These are phyloP conservation scores for Achatina immaculata DNA, from an alignment of 1,140 invertebrate genomes.

Conservation along the genomic window DNA sequence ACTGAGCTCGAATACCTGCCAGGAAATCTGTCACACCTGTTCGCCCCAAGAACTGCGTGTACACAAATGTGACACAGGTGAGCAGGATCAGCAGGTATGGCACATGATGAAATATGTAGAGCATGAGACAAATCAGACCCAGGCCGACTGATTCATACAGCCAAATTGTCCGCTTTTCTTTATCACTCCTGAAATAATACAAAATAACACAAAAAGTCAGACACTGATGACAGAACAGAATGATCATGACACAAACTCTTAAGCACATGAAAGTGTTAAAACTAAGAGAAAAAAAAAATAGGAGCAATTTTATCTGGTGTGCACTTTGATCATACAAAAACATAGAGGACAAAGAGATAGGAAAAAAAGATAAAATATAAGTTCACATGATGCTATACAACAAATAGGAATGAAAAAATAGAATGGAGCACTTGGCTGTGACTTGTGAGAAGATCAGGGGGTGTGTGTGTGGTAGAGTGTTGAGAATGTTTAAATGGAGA, in stretches of 20 bases:
- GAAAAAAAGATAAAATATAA: no score
- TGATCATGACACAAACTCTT: slow-evolving; percentile 1
- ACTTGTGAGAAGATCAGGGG: no score
- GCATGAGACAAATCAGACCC: slow-evolving; percentile 47
- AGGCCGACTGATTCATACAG: slow-evolving; percentile 63
- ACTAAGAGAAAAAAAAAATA: no score
- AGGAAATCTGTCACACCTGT: slow-evolving; percentile 53
- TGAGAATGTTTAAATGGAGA: no score
- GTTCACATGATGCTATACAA: no score
- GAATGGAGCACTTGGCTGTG: no score
- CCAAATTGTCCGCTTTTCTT: slow-evolving; percentile 66
- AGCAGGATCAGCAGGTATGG: slow-evolving; percentile 60
- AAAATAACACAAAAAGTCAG: slow-evolving; percentile 29
- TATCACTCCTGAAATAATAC: slow-evolving; percentile 57
- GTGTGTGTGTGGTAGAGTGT: no score
- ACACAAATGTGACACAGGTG: slow-evolving; percentile 58
- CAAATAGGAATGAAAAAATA: no score
- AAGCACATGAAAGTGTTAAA: no score
- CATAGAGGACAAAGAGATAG: no score
- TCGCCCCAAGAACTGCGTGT: slow-evolving; percentile 58
- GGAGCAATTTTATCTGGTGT: no score
- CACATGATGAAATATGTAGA: slow-evolving; percentile 61
- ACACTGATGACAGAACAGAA: neutral
- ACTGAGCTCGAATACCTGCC: slow-evolving; percentile 49
- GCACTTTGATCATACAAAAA: no score